Evolutionary conservation across 2,888 invertebrate genomes (phyloP).

Genomic region (Hypercompe scribonia): DNA sequence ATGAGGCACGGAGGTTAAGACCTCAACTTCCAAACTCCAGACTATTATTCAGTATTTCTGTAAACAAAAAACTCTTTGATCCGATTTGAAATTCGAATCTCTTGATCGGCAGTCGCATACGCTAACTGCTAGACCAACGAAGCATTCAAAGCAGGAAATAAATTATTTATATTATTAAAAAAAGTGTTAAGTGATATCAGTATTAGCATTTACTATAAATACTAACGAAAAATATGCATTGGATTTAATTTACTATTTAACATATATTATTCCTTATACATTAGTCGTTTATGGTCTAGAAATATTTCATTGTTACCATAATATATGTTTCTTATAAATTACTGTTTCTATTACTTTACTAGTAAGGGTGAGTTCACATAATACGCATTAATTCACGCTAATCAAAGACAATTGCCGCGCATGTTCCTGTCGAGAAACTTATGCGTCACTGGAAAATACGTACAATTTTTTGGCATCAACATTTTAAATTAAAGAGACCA

Average conservation of each 20-base stretch:
- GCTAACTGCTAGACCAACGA: too few species aligned
- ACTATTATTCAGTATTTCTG: too few species aligned
- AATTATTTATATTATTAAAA: too few species aligned
- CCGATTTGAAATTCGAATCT: too few species aligned
- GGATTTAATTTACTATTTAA: too few species aligned
- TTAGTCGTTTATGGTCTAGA: neutral
- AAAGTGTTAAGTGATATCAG: too few species aligned
- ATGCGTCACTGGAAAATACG: neutral
- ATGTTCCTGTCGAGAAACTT: neutral
- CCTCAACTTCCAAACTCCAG: too few species aligned
- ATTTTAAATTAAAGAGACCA: neutral
- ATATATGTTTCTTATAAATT: neutral
- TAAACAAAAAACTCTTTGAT: too few species aligned
- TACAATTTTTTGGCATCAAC: neutral
- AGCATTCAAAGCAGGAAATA: too few species aligned
- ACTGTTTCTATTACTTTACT: neutral
- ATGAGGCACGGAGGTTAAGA: too few species aligned
- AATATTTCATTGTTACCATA: neutral
- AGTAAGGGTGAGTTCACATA: neutral
- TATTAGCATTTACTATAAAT: neutral
- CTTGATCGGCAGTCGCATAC: too few species aligned
- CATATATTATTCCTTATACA: neutral
- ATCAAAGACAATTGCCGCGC: neutral
- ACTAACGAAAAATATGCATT: too few species aligned
- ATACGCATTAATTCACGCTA: neutral